These are phyloP conservation scores for Sander lucioperca DNA, from an alignment of 2,113 vertebrate genomes.

Conservation along the genomic window DNA sequence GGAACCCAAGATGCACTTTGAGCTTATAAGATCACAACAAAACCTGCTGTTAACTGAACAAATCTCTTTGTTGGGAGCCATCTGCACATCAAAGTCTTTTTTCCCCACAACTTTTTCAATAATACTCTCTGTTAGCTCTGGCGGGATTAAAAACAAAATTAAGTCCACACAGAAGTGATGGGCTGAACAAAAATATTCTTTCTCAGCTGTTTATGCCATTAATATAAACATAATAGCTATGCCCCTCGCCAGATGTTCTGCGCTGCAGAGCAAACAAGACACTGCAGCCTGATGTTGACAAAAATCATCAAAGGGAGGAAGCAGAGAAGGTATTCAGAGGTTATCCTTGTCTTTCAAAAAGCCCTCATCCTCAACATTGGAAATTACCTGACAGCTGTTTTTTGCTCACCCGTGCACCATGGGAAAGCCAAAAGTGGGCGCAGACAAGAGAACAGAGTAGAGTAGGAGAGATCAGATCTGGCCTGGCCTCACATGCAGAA, in stretches of 20 bases:
- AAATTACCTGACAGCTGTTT: conserved; percentile 71
- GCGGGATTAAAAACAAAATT: conserved; percentile 38
- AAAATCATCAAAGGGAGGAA: conserved; percentile 57
- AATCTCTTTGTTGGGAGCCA: conserved; percentile 45
- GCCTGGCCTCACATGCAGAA: conserved; percentile 19
- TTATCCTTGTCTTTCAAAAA: conserved; percentile 44
- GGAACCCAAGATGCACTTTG: conserved; percentile 66
- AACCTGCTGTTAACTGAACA: conserved; percentile 58
- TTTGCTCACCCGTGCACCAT: conserved; percentile 40
- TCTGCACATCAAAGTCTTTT: conserved; percentile 70
- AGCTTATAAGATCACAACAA: conserved; percentile 68
- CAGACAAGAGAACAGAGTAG: conserved; percentile 18
- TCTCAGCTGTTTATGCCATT: conserved; percentile 52
- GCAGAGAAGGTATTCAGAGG: conserved; percentile 51
- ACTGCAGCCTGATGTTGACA: conserved; percentile 49
- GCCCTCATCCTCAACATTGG: conserved; percentile 35
- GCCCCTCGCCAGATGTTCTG: conserved; percentile 60
- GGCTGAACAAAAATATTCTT: conserved; percentile 48
- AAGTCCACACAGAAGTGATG: conserved; percentile 24
- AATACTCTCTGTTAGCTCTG: conserved; percentile 37
- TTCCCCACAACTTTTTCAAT: conserved; percentile 35
- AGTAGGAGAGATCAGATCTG: conserved; percentile 51
- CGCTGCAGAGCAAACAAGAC: conserved; percentile 43
- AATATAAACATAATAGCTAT: conserved; percentile 48
- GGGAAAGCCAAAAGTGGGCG: conserved; percentile 50